phyloP scores from a whole-genome alignment of 1,140 invertebrate genomes.

The Megalonaias nervosa region DNA sequence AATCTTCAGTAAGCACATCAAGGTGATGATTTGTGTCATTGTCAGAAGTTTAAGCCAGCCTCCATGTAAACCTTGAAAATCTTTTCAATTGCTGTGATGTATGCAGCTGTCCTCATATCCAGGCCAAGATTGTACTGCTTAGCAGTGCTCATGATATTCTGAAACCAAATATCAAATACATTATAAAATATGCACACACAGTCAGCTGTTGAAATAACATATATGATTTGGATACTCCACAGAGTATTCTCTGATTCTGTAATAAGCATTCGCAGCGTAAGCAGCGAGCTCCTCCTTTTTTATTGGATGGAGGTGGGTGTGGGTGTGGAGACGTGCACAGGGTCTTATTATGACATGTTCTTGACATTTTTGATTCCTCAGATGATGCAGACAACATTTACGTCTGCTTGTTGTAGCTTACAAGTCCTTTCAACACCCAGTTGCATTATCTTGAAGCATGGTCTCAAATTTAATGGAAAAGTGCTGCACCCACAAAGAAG shows the following conservation, averaged over 20 bases:
- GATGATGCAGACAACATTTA: too few species aligned
- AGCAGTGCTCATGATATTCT: constrained; percentile 98
- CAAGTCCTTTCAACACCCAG: too few species aligned
- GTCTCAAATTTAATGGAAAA: too few species aligned
- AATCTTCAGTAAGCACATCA: background rate
- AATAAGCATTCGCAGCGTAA: background rate
- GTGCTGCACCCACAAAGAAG: too few species aligned
- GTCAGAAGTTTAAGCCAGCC: constrained; percentile 93
- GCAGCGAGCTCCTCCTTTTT: too few species aligned
- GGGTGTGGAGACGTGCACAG: too few species aligned
- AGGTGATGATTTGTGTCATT: background rate
- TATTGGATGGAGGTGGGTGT: too few species aligned
- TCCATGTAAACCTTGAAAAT: constrained; percentile 98
- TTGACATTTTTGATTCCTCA: too few species aligned
- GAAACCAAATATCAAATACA: constrained; percentile 64
- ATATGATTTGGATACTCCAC: background rate
- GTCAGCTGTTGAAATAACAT: background rate
- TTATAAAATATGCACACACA: background rate
- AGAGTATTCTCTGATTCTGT: background rate
- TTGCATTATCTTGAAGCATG: too few species aligned
- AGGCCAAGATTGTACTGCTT: constrained; percentile 98
- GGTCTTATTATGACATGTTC: too few species aligned
- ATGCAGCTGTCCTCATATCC: constrained; percentile 98
- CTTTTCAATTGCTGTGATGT: constrained; percentile 98
- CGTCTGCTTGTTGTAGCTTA: too few species aligned